These are phyloP conservation scores for Martes martes DNA, from an alignment of 2,113 vertebrate species.

Conservation along the genomic window DNA sequence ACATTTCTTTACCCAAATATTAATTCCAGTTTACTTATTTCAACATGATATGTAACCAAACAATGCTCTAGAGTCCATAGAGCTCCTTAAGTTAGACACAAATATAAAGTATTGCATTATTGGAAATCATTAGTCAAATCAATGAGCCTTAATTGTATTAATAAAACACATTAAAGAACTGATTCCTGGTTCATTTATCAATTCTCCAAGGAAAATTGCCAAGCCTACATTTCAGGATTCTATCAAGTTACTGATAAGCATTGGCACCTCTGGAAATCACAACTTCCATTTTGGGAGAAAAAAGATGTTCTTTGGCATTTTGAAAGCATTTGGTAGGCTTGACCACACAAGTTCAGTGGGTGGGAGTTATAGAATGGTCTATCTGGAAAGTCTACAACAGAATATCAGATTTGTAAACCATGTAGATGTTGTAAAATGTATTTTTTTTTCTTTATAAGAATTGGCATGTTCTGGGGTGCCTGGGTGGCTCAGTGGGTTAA, in stretches of 20 bases:
- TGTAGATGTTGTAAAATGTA: background rate
- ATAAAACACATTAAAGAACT: background rate
- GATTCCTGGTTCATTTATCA: background rate
- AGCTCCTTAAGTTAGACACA: background rate
- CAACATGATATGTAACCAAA: background rate
- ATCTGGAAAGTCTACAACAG: background rate
- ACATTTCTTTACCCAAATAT: background rate
- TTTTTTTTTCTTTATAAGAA: background rate
- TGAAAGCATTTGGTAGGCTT: background rate
- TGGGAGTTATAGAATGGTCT: background rate
- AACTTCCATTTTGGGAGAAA: background rate
- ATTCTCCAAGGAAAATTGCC: background rate
- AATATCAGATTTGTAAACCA: background rate
- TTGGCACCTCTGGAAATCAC: background rate
- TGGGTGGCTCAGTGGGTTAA: too few species aligned
- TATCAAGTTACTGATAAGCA: background rate
- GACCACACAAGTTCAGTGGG: background rate
- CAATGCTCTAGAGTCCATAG: background rate
- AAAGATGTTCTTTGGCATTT: background rate
- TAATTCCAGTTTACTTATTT: background rate
- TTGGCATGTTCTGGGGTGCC: background rate
- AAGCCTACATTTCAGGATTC: background rate
- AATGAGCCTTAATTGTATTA: conserved; percentile 26
- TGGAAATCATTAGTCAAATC: background rate
- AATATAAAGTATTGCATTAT: background rate